Evolutionary conservation across 2,888 invertebrate species (phyloP).

Genomic region (Sphaerophoria rueppellii): DNA sequence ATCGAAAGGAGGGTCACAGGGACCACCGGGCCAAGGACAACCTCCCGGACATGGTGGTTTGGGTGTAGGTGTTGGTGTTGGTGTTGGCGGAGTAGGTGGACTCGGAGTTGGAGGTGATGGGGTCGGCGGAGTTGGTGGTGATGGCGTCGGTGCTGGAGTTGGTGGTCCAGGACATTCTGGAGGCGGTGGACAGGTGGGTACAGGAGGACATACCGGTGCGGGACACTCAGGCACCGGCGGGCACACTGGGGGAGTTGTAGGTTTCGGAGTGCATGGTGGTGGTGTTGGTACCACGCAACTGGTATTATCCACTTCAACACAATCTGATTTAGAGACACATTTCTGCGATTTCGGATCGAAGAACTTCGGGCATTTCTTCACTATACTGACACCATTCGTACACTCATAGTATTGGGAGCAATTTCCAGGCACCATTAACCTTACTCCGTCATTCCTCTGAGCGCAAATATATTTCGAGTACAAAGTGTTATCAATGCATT

Average conservation of each 20-base stretch:
- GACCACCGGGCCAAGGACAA: background rate
- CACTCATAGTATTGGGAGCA: constrained; percentile 79
- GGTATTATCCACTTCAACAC: constrained; percentile 74
- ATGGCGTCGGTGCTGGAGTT: background rate
- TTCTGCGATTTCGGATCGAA: constrained; percentile 75
- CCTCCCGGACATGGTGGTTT: background rate
- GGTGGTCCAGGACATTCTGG: background rate
- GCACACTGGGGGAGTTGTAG: background rate
- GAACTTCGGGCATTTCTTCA: constrained; percentile 74
- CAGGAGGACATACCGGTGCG: background rate
- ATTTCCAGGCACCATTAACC: constrained; percentile 79
- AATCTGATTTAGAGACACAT: constrained; percentile 77
- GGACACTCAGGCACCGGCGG: background rate
- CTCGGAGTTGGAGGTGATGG: background rate
- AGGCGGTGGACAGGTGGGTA: constrained; percentile 3
- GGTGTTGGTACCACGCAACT: constrained; percentile 53
- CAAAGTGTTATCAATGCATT: constrained; percentile 75
- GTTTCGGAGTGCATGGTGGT: constrained; percentile 26
- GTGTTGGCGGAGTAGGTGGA: background rate
- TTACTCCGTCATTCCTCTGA: constrained; percentile 76
- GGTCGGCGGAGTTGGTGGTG: background rate
- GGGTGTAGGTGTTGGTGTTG: background rate
- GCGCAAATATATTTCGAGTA: constrained; percentile 77
- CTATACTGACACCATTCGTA: constrained; percentile 72
- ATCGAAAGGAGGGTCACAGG: background rate